Percentiles rank a stretch among this genome's conserved stretches.
Evolutionary conservation across 2,113 vertebrate species (phyloP).

Genomic region (Indri indri): DNA sequence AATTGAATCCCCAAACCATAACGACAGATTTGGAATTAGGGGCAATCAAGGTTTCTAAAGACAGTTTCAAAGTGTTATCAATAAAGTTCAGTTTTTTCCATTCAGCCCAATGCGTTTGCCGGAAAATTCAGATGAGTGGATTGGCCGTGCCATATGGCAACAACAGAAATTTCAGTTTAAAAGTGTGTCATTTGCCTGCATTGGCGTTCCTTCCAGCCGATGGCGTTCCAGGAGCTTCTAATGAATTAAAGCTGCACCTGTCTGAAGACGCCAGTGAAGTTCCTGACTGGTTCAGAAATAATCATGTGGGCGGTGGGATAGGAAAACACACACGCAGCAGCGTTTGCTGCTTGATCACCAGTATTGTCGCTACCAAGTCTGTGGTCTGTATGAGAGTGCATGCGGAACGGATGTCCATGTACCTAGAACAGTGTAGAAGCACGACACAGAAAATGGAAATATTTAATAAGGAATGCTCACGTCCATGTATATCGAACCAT

Average conservation of each 20-base stretch:
- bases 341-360: neutral
- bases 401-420: neutral
- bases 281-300: neutral
- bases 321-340: neutral
- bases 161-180: neutral
- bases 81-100: neutral
- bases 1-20: neutral
- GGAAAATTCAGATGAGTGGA: neutral
- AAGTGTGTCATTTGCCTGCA: neutral
- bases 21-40: neutral
- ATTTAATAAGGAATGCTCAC: neutral
- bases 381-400: neutral
- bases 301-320: neutral
- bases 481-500: neutral
- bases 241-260: neutral
- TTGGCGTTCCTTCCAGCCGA: neutral
- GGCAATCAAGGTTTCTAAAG: neutral
- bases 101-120: neutral
- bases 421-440: neutral
- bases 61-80: neutral
- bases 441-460: neutral
- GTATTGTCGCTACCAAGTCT: neutral
- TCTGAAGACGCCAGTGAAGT: neutral
- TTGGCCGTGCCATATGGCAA: neutral
- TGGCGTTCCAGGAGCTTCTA: neutral